Evolutionary conservation across 1,140 invertebrate genomes (phyloP).

Genomic region (Drosophila equinoxialis): DNA sequence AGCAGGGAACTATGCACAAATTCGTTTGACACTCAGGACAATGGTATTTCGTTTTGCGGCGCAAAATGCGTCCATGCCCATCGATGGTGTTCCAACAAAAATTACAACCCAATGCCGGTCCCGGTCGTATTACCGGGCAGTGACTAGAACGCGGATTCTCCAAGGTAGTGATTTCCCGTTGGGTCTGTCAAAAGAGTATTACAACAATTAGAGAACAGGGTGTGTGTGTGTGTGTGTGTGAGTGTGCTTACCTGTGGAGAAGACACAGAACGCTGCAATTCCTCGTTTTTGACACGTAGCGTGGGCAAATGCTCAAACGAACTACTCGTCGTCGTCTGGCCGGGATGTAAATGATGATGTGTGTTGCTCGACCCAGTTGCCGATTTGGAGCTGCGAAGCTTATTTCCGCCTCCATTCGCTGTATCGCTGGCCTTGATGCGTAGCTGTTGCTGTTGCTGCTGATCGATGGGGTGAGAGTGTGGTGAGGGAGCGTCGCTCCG

Average conservation of each 20-base stretch:
- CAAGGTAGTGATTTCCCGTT: slow-evolving; percentile 79
- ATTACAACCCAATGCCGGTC: slow-evolving; percentile 92
- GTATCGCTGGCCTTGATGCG: slow-evolving; percentile 30
- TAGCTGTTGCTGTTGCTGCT: slow-evolving; percentile 19
- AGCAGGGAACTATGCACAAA: slow-evolving; percentile 93
- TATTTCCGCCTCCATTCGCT: slow-evolving; percentile 50
- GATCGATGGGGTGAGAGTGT: slow-evolving; percentile 54
- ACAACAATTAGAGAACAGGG: no score
- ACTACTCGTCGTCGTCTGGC: slow-evolving; percentile 58
- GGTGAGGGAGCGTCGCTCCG: slow-evolving; percentile 65
- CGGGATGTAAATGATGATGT: slow-evolving; percentile 63
- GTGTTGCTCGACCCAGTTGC: slow-evolving; percentile 48
- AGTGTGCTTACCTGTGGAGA: slow-evolving; percentile 83
- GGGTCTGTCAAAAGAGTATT: slow-evolving; percentile 52
- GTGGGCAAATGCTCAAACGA: slow-evolving; percentile 82
- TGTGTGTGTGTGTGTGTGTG: no score
- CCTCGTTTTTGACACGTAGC: slow-evolving; percentile 84
- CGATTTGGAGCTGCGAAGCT: slow-evolving; percentile 72
- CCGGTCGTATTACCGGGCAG: slow-evolving; percentile 90
- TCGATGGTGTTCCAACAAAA: slow-evolving; percentile 95
- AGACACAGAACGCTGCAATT: slow-evolving; percentile 85
- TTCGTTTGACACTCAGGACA: slow-evolving; percentile 94
- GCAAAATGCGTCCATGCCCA: slow-evolving; percentile 89
- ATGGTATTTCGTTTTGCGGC: slow-evolving; percentile 93
- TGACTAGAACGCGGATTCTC: slow-evolving; percentile 85